Conservation (phyloP, 2,888 invertebrate genomes). For the Podotricha telesiphe region DNA sequence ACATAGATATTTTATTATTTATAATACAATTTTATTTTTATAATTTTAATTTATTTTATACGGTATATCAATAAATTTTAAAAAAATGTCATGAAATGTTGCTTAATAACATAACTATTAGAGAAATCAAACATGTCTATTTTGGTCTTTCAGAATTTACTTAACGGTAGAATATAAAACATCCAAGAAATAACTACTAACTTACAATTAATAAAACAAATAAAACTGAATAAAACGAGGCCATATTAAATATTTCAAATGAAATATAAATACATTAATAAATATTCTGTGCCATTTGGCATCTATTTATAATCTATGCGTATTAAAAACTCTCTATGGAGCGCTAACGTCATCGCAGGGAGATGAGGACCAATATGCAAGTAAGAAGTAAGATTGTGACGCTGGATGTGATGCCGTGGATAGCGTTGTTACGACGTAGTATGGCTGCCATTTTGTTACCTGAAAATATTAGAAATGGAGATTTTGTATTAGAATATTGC, state of each 20-base stretch:
- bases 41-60: slow-evolving; percentile 6
- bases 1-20: slow-evolving; percentile 36
- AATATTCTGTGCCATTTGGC: slow-evolving; percentile 28
- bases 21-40: slow-evolving; percentile 35
- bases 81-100: neutral
- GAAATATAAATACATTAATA: slow-evolving; percentile 15
- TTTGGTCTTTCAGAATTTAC: slow-evolving; percentile 13
- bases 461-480: slow-evolving; percentile 46
- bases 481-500: neutral
- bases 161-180: neutral
- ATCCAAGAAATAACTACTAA: neutral
- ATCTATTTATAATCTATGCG: slow-evolving; percentile 42
- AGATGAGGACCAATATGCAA: slow-evolving; percentile 69
- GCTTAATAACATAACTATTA: neutral
- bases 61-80: slow-evolving; percentile 6
- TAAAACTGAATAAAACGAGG: neutral
- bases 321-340: slow-evolving; percentile 42
- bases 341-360: slow-evolving; percentile 75
- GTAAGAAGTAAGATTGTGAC: slow-evolving; percentile 70
- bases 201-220: neutral
- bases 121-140: slow-evolving; percentile 13
- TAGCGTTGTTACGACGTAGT: slow-evolving; percentile 77
- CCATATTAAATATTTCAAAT: slow-evolving; percentile 9
- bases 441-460: slow-evolving; percentile 82
- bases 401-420: slow-evolving; percentile 77